Percentiles rank a stretch among this genome's conserved stretches.
These are phyloP conservation scores for Eulacestoma nigropectus DNA, from an alignment of 2,113 vertebrate genomes.

Conservation along the genomic window DNA sequence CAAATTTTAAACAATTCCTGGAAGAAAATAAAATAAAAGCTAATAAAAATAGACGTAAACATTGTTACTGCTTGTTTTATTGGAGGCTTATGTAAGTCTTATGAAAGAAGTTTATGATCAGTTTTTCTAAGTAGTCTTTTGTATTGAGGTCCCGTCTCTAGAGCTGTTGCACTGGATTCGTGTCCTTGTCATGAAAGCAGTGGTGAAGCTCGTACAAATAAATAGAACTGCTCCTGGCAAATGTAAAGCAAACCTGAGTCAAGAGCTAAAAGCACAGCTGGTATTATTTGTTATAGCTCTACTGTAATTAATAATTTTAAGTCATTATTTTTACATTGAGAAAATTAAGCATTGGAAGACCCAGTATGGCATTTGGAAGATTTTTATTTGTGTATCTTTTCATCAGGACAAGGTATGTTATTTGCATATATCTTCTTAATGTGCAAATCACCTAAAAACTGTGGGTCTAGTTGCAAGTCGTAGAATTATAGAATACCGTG, in stretches of 20 bases:
- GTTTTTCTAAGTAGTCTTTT: neutral
- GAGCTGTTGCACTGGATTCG: neutral
- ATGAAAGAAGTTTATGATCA: conserved; percentile 4
- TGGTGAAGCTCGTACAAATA: neutral
- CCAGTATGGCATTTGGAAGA: neutral
- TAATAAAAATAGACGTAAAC: conserved; percentile 19
- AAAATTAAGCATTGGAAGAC: neutral
- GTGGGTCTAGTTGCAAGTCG: neutral
- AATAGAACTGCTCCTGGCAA: neutral
- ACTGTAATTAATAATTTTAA: conserved; percentile 3
- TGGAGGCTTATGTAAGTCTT: neutral
- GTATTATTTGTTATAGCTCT: neutral
- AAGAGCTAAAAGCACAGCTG: neutral
- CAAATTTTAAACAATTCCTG: conserved; percentile 15
- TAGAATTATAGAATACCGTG: neutral
- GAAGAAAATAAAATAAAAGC: conserved; percentile 24
- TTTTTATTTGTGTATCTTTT: neutral
- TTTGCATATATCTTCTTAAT: neutral
- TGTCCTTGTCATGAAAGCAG: neutral
- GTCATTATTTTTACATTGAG: neutral
- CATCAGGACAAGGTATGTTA: neutral
- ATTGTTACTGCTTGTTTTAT: neutral
- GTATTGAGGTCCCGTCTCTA: neutral
- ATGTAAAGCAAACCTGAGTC: neutral
- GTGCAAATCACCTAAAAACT: neutral